A percentile compares a stretch with the other conserved stretches of the same genome.
phyloP scores from a whole-genome alignment of 2,888 invertebrate genomes.

The Netelia inedita region DNA sequence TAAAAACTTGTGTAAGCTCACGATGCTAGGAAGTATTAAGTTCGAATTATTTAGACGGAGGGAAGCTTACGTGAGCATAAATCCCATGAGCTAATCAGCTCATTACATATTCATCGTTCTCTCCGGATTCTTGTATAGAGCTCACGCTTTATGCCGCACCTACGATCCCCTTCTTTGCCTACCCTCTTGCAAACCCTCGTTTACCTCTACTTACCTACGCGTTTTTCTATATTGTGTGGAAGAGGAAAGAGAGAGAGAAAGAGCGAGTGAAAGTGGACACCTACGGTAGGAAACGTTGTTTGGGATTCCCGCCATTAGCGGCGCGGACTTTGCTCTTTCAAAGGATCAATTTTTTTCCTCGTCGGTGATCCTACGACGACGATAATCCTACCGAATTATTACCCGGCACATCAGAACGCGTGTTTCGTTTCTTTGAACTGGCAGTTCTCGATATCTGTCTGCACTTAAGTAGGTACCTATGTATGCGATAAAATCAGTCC shows the following conservation, averaged over 20 bases:
- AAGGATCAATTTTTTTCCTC: constrained; percentile 32
- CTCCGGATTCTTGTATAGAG: constrained; percentile 5
- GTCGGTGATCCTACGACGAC: background rate
- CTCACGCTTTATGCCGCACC: constrained; percentile 26
- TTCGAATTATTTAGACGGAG: constrained; percentile 24
- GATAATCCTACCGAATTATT: constrained; percentile 7
- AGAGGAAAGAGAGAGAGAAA: background rate
- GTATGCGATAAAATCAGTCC: background rate
- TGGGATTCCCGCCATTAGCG: constrained; percentile 75
- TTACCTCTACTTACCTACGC: constrained; percentile 77
- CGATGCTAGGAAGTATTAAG: constrained; percentile 16
- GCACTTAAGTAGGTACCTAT: background rate
- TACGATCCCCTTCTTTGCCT: constrained; percentile 56
- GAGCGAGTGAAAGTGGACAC: background rate
- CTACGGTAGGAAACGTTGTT: constrained; percentile 71
- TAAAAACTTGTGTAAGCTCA: background rate
- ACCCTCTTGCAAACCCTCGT: constrained; percentile 54
- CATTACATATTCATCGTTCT: constrained; percentile 74
- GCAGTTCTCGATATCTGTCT: background rate
- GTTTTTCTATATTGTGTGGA: constrained; percentile 21
- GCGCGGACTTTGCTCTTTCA: constrained; percentile 69
- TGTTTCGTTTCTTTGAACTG: background rate
- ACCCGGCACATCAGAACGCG: background rate
- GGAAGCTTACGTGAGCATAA: constrained; percentile 61
- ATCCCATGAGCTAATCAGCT: constrained; percentile 77